Base-by-base conservation (phyloP, 1,140 invertebrate species). In the Scaptomyza pallida region DNA sequence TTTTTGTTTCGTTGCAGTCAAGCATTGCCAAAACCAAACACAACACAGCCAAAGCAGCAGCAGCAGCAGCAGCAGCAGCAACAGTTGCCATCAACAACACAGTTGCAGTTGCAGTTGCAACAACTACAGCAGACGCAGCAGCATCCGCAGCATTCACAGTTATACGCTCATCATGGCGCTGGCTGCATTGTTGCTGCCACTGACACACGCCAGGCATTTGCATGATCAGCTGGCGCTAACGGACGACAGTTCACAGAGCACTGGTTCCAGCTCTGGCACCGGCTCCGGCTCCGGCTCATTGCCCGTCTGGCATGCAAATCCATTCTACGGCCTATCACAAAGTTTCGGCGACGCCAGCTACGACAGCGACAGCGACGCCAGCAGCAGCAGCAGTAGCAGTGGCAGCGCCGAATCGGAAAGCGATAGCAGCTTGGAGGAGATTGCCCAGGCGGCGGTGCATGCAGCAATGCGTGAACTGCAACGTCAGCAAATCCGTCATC, bases 341-440 rank as follows among this genome's bases (percentile, higher is more conserved):
- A 80, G 72, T 55, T 72, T 65, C 47, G 62, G 65, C 43, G 76
- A 67, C 17, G 63, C 50, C 45, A 75, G 55, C 74, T 74, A 78
- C 41, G 78, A 65, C 45, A 82, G 51, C 30, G 63, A 74, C 13
- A 12, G 2, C 68, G 40, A 16, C 44, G 15, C 44, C 54, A 37
- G 26, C 55, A 26, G 21, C 45, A 10, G n/a, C 26, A 33, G 13
- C 69, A 35, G 9, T 16, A 8, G 2, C 55, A 33, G 35, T 17
- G 5, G 3, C 30, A 9, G 19, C 26, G 9, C 54, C 8, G 75
- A 57, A 4, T 61, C 75, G 10, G 43, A 71, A 5, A 74, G 73
- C 40, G 70, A 78, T 26, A 67, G 65, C 61, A 82, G 82, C 65
- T 69, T 72, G 17, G 74, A 82, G 70, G 50, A 82, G 52, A 78